Evolutionary conservation across 2,797 vertebrate genomes (phyloP), one percentile per base, ranked within the genome.

Genomic region (Phataginus tricuspis): DNA sequence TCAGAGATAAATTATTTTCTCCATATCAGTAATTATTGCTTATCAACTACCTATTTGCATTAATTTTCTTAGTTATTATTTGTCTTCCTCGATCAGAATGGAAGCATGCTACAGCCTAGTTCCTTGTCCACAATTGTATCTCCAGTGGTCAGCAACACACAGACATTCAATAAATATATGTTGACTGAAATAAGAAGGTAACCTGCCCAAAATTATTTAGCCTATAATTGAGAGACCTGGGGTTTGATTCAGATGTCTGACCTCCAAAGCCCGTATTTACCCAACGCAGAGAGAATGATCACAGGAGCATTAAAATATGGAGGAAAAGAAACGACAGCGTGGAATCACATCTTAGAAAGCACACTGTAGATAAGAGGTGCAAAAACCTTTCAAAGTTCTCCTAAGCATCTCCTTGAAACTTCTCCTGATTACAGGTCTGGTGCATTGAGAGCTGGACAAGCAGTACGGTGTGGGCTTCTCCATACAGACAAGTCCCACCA

Each of bases 131-230:
- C 16, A 42, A 25, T 31, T 90, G 5, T 85, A 53, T 69, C n/a
- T 51, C 59, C 63, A 87, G 51, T n/a, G 80, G 49, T 93, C 80
- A 90, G 37, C 95, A 87, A 93, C 27, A 94, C 1, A 68, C 0
- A 94, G 83, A 74, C 23, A 86, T 51, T 91, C 64, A 95, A 89
- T 79, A 95, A 39, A 51, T 71, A 86, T 75, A 63, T 86, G 45
- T 13, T 84, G 69, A 78, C 90, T 75, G 31, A 90, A 74, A 71
- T 45, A 87, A 74, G 77, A 94, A 86, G 12, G 29, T 57, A 87
- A 31, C 34, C 18, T 69, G 63, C 23, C 61, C 55, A 31, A 87
- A 63, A 42, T 66, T 79, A 91, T 16, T 71, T 0, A 96, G 45
- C 18, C 64, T 88, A 18, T 64, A 87, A 57, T 45, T n/a, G 51